phyloP scores from a whole-genome alignment of 2,888 invertebrate genomes.

The Thyatira batis region DNA sequence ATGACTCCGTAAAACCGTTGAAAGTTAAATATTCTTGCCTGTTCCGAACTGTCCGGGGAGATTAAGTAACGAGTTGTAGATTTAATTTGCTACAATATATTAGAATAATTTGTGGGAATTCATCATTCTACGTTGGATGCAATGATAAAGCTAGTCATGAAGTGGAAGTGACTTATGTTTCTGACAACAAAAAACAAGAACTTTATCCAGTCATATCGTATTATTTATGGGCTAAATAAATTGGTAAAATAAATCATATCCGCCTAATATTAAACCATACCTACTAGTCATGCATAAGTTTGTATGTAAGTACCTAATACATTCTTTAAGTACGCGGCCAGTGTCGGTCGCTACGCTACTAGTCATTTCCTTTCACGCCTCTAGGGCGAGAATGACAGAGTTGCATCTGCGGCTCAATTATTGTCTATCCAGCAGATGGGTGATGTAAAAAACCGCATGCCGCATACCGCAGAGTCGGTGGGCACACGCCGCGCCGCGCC shows the following conservation, averaged over 20 bases:
- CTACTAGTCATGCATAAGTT: too few species aligned
- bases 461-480: slow-evolving; percentile 25
- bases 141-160: too few species aligned
- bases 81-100: neutral
- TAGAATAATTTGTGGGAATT: neutral
- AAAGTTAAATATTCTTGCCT: neutral
- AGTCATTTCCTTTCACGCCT: slow-evolving; percentile 13
- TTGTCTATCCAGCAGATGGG: slow-evolving; percentile 51
- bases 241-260: too few species aligned
- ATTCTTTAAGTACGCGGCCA: neutral
- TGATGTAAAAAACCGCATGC: slow-evolving; percentile 65
- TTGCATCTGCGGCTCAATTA: slow-evolving; percentile 36
- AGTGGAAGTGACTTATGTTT: too few species aligned
- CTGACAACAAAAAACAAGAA: too few species aligned
- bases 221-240: too few species aligned
- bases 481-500: slow-evolving; percentile 37
- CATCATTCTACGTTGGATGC: too few species aligned
- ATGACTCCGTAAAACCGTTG: neutral
- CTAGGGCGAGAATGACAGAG: slow-evolving; percentile 7
- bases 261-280: too few species aligned
- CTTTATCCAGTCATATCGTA: too few species aligned
- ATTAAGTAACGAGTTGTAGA: neutral
- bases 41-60: neutral
- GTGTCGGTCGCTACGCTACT: neutral
- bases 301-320: too few species aligned